Evolutionary conservation across 2,888 invertebrate species (phyloP), one percentile per base, ranked within the genome.

Genomic region (Aromia moschata): DNA sequence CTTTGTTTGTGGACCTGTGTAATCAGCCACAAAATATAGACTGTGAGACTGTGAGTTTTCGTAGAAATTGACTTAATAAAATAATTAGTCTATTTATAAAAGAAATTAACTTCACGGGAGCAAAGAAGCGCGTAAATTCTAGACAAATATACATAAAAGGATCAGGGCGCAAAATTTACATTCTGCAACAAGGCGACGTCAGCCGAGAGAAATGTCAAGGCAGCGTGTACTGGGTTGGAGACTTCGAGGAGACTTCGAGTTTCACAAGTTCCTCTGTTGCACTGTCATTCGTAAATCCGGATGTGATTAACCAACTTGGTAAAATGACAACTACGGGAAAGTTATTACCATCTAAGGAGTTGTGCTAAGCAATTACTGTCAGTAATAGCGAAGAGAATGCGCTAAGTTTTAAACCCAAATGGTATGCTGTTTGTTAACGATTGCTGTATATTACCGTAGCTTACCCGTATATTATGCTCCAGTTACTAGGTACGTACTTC

Each of bases 281-380:
- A 56, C 37, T 47, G 56, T 56, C 56, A 56, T 38, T 46, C 40
- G 45, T 56, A 46, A 47, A 56, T 46, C 31, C 56, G 56, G 47
- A 46, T 38, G 46, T 47, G 56, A 56, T 56, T 56, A 56, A 46
- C 46, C 40, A 40, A 41, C 45, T 56, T 46, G n/a, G 33, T 47
- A 18, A 47, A 40, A 56, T 40, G 56, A 41, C 56, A 46, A 47
- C 40, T 46, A 56, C 56, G 47, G 38, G 31, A 46, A 47, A 56
- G 56, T 56, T 56, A 56, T 46, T 56, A 15, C 47, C 38, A 18
- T 31, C 40, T 38, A 31, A 46, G 56, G 38, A 56, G 56, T 56
- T 56, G 56, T 38, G 30, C 37, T 16, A 40, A 41, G 56, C 47
- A 46, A 56, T 56, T 56, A 56, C 56, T 46, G 56, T 46, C 45